Evolutionary conservation across 2,797 vertebrate genomes (phyloP), one percentile per base, ranked within the genome.

Genomic region (Sylvia borin): DNA sequence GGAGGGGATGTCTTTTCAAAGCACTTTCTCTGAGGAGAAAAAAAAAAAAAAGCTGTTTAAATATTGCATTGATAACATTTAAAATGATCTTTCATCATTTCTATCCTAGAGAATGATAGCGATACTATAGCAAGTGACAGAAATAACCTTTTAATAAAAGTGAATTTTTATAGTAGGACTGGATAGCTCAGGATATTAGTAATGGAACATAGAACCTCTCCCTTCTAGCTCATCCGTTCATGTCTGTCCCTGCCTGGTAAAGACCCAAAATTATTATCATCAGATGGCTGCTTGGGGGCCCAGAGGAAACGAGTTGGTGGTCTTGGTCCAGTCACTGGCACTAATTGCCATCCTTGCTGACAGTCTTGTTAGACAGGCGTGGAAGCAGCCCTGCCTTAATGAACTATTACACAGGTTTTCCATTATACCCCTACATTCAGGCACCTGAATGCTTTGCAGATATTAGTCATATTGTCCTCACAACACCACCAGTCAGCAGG

Each of bases 91-190:
- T 96, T 96, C 94, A 94, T 96, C 91, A 93, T 95, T 94, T 68
- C 65, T 93, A 20, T 94, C 65, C 15, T 65, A 95, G 84, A 97
- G 91, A 97, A 95, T 96, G 96, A 97, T 96, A 96, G 95, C 84
- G 27, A 94, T 94, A 91, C 91, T 96, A 92, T 67, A 95, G 88
- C 91, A 96, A 95, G 94, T 94, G 95, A 96, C 94, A 96, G 95
- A 97, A 97, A 97, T 96, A 95, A 95, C 93, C 95, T 97, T 97
- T 96, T 97, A 97, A 95, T 96, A 96, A 88, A 97, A 97, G 94
- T 94, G 93, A 96, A 93, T 97, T 96, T 97, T 96, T 97, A 96
- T 97, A 93, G 95, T 96, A 96, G 92, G 84, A 92, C 84, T 94
- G 94, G 81, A 96, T 96, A 72, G 92, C 93, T 95, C 92, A 92